A percentile compares a stretch with the other conserved stretches of the same genome.
phyloP scores from a whole-genome alignment of 2,888 invertebrate genomes.

The Molanna angustata region DNA sequence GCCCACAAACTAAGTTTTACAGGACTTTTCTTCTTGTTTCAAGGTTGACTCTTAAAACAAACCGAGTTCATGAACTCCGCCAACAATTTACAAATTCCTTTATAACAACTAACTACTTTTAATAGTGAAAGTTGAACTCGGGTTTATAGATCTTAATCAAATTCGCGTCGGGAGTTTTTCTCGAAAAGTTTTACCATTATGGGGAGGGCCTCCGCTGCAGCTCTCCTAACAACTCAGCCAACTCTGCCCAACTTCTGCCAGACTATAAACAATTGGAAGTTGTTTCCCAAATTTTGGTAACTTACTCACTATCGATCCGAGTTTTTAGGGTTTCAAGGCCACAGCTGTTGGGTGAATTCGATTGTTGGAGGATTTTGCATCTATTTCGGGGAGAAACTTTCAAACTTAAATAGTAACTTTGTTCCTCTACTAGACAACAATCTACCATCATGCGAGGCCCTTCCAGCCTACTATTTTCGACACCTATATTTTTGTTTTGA shows the following conservation, averaged over 20 bases:
- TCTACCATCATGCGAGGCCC: too few relatives aligned
- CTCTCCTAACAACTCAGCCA: slow-evolving; percentile 9
- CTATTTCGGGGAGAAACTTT: slow-evolving; percentile 21
- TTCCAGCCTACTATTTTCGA: too few relatives aligned
- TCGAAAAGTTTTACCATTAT: slow-evolving; percentile 28
- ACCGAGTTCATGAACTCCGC: slow-evolving; percentile 61
- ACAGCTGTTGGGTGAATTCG: slow-evolving; percentile 21
- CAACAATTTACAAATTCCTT: slow-evolving; percentile 62
- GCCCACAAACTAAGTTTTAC: slow-evolving; percentile 61
- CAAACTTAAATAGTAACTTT: slow-evolving; percentile 11
- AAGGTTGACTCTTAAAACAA: slow-evolving; percentile 62
- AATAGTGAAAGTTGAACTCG: slow-evolving; percentile 58
- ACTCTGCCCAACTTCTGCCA: slow-evolving; percentile 22
- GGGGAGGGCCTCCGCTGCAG: slow-evolving; percentile 19
- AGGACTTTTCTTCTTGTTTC: slow-evolving; percentile 62
- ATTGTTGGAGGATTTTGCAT: slow-evolving; percentile 22
- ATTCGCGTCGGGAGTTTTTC: slow-evolving; percentile 39
- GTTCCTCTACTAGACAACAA: too few relatives aligned
- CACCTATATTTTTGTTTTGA: too few relatives aligned
- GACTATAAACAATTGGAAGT: slow-evolving; percentile 28
- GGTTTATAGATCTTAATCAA: slow-evolving; percentile 57
- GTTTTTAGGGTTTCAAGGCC: slow-evolving; percentile 24
- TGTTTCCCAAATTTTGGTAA: slow-evolving; percentile 27
- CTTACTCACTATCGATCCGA: slow-evolving; percentile 23
- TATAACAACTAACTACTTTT: slow-evolving; percentile 59